Evolutionary conservation across 2,113 vertebrate species (phyloP).

Genomic region (Acanthochromis polyacanthus): DNA sequence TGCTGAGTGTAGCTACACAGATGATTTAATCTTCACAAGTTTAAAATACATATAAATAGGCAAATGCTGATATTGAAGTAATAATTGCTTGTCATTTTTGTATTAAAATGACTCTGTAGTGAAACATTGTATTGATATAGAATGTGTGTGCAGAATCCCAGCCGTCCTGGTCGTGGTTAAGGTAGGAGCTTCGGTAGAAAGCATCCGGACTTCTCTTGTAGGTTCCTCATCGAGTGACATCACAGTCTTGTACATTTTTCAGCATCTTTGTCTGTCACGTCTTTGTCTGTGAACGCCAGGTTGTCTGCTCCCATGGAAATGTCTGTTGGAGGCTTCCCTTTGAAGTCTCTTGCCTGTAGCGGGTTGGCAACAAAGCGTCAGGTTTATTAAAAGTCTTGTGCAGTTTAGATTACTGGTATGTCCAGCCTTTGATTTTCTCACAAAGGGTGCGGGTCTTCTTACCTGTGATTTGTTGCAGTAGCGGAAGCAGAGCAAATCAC

Average conservation of each 20-base stretch:
- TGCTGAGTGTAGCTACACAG: neutral
- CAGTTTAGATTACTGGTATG: neutral
- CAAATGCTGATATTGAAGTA: neutral
- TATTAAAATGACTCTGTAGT: too few species aligned
- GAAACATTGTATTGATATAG: neutral
- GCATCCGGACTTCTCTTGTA: too few species aligned
- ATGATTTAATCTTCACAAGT: neutral
- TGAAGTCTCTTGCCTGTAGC: conserved; percentile 58
- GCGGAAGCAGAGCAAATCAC: conserved; percentile 78
- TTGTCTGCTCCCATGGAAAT: conserved; percentile 60
- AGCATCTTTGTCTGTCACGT: conserved; percentile 47
- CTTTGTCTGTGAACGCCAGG: conserved; percentile 55
- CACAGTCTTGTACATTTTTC: conserved; percentile 76
- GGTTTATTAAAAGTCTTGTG: neutral
- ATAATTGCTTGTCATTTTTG: neutral
- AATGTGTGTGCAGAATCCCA: too few species aligned
- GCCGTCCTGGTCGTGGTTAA: too few species aligned
- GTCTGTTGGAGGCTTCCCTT: conserved; percentile 61
- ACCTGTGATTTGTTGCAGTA: conserved; percentile 72
- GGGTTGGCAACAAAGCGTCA: conserved; percentile 14
- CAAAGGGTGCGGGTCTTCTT: conserved; percentile 10
- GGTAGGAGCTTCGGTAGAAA: too few species aligned
- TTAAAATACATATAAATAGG: conserved; percentile 26
- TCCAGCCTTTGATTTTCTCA: neutral
- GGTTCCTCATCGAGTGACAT: neutral